Base-by-base conservation (phyloP, 2,888 invertebrate genomes). In the Drosophila neutralis region DNA sequence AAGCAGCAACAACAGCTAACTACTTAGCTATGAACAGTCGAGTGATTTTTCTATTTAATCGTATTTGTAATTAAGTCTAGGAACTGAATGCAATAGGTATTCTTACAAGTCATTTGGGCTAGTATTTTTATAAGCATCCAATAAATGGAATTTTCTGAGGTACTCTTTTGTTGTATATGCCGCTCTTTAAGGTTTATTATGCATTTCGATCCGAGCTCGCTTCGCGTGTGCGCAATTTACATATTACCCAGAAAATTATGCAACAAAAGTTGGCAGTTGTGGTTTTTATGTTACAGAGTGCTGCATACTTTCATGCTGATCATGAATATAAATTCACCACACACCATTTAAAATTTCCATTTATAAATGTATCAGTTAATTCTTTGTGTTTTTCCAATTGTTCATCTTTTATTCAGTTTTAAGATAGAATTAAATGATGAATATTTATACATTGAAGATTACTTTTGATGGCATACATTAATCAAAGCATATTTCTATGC, bases 41-140 rank as follows among this genome's bases (percentile, higher is more conserved):
- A 73, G 85, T 86, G 89, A 86, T 86, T 86, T 88, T 82, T 80
- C 78, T 82, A 83, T 66, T 29, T 75, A 63, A 59, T 56, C 53
- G 57, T 27, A 27, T 27, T 52, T 35, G 15, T 51, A 60, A 48
- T 59, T 56, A 58, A 66, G 49, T 58, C n/a, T 56, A 70, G 36
- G 7, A 33, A 29, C 38, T 54, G 40, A 70, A 40, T 61, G 29
- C 42, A 54, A 63, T 67, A 53, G 18, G 56, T n/a, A 38, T 69
- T 56, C 70, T 69, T 78, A 52, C 61, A 81, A 51, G 64, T 69
- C 61, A 66, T 75, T 81, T 72, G 59, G 69, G 69, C 59, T 56
- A 54, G 53, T 42, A 66, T 66, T 72, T 73, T 61, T 49, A 56
- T 63, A 64, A 69, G 56, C 42, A 48, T 66, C 36, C 57, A 86